These are phyloP conservation scores for Mesembrinibis cayennensis DNA, from an alignment of 2,113 vertebrate genomes.

Conservation along the genomic window DNA sequence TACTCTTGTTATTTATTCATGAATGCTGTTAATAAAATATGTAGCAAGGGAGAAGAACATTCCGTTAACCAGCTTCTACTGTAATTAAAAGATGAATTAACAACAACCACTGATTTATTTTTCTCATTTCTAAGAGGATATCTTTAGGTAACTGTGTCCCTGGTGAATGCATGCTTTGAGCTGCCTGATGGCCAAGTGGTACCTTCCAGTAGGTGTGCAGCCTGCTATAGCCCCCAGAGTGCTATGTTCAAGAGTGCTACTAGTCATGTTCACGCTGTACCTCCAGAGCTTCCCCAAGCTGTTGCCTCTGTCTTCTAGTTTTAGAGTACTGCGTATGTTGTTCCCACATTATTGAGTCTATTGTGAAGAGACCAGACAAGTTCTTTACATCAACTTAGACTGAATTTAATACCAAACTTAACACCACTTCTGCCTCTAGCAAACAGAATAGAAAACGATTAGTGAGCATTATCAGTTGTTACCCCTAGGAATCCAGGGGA, in stretches of 20 bases:
- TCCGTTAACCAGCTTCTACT: constrained; percentile 28
- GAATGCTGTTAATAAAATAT: constrained; percentile 56
- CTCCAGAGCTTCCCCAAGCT: not conserved
- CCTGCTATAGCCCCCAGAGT: accelerated
- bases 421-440: not conserved
- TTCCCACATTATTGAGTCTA: not conserved
- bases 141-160: not conserved
- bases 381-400: not conserved
- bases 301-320: not conserved
- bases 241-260: not conserved
- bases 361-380: not conserved
- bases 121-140: constrained; percentile 7
- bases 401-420: not conserved
- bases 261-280: not conserved
- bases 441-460: not conserved
- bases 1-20: constrained; percentile 56
- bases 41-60: constrained; percentile 23
- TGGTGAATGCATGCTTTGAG: not conserved
- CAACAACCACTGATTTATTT: constrained; percentile 40
- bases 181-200: not conserved
- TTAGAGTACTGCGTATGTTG: not conserved
- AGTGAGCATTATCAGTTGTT: not conserved
- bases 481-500: not conserved
- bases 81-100: constrained; percentile 61
- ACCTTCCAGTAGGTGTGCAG: not conserved